Evolutionary conservation across 2,797 vertebrate species (phyloP).

Genomic region (Poeciliopsis turneri): DNA sequence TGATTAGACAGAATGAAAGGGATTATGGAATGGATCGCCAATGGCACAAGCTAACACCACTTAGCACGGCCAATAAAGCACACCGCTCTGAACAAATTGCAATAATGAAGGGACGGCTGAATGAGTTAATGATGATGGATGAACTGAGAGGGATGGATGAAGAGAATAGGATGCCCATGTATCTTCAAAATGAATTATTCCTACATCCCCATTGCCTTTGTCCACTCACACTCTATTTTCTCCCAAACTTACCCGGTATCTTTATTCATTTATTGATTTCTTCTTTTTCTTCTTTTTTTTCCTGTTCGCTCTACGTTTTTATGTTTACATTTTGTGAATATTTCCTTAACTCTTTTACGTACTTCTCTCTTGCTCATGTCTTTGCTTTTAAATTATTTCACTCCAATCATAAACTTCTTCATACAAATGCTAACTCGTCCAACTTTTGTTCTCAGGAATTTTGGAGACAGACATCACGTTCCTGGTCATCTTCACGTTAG

Average conservation of each 20-base stretch:
- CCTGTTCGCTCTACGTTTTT: neutral
- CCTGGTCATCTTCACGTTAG: constrained; percentile 88
- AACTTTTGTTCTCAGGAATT: constrained; percentile 80
- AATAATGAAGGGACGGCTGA: constrained; percentile 73
- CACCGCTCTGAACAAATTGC: constrained; percentile 76
- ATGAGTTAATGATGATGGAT: constrained; percentile 75
- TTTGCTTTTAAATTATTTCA: constrained; percentile 22
- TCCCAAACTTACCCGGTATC: constrained; percentile 3
- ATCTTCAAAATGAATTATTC: constrained; percentile 65
- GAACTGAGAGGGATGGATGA: constrained; percentile 60
- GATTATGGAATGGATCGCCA: constrained; percentile 59
- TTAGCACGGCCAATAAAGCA: constrained; percentile 78
- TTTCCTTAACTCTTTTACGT: constrained; percentile 11
- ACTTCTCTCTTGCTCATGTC: neutral
- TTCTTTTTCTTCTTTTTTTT: constrained; percentile 5
- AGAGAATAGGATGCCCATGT: constrained; percentile 46
- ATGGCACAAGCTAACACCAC: constrained; percentile 71
- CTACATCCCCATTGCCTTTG: constrained; percentile 31
- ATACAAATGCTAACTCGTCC: constrained; percentile 1
- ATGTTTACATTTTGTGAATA: constrained; percentile 24
- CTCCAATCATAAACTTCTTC: neutral
- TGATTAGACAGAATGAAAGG: constrained; percentile 51
- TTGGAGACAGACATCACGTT: constrained; percentile 95
- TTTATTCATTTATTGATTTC: constrained; percentile 23
- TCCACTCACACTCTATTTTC: neutral